Evolutionary conservation across 92 coral and sea anemone genomes (phyloP).

Genomic region (Zoanthus sociatus): DNA sequence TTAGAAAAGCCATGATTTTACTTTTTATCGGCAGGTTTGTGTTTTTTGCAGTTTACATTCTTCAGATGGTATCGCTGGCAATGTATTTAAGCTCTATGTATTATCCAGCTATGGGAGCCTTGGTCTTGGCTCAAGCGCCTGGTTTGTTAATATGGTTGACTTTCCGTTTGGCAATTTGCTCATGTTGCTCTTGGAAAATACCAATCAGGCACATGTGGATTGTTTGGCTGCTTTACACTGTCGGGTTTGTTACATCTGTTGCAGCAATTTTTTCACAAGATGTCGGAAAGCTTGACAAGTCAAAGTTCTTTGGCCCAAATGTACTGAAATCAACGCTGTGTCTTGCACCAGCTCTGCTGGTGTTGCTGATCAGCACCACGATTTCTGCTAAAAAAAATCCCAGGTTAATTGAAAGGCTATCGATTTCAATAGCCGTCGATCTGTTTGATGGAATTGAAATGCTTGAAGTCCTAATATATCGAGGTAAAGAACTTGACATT

Average conservation of each 20-base stretch:
- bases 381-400: conserved; percentile 38
- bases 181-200: background rate
- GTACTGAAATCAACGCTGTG: conserved; percentile 48
- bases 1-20: background rate
- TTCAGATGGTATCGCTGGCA: conserved; percentile 22
- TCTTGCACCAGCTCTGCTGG: conserved; percentile 48
- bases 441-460: conserved; percentile 70
- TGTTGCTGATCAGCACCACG: conserved; percentile 48
- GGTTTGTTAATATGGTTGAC: background rate
- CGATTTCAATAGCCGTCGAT: conserved; percentile 58
- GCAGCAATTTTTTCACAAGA: conserved; percentile 38
- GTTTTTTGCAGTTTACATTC: conserved; percentile 4
- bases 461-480: conserved; percentile 54
- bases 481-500: conserved; percentile 25
- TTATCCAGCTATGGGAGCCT: background rate
- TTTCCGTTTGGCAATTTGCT: background rate
- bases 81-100: conserved; percentile 12
- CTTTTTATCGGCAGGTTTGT: background rate
- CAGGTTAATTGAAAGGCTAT: conserved; percentile 47
- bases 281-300: conserved; percentile 22
- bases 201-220: conserved; percentile 44
- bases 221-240: conserved; percentile 45
- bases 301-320: conserved; percentile 49
- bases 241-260: conserved; percentile 37
- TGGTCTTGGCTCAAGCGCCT: background rate